Evolutionary conservation across 1,140 invertebrate genomes (phyloP).

Genomic region (Aphaenogaster floridana): DNA sequence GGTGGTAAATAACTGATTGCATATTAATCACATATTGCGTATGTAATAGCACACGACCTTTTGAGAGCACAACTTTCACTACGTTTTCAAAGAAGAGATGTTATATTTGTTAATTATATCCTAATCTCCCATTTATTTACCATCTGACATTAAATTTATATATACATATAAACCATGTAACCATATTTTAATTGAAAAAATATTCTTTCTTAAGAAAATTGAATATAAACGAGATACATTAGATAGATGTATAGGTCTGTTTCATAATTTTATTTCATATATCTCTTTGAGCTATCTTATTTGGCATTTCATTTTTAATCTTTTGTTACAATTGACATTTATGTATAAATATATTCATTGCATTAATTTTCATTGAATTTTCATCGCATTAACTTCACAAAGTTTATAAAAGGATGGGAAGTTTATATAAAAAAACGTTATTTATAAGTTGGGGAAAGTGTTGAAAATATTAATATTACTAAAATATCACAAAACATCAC

Average conservation of each 20-base stretch:
- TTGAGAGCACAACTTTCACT: background rate
- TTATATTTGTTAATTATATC: conserved; percentile 15
- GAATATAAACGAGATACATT: background rate
- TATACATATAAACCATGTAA: background rate
- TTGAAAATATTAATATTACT: conserved; percentile 10
- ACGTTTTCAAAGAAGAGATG: background rate
- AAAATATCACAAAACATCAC: conserved; percentile 37
- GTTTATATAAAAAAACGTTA: background rate
- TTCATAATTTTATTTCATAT: background rate
- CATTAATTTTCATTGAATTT: background rate
- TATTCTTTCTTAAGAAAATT: conserved; percentile 4
- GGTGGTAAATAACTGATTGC: background rate
- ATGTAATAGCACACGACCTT: background rate
- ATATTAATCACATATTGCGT: background rate
- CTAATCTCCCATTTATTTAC: background rate
- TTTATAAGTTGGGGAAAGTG: background rate
- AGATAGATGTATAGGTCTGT: background rate
- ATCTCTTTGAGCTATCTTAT: background rate
- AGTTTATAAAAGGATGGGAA: background rate
- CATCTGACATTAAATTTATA: background rate
- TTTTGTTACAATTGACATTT: background rate
- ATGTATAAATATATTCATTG: background rate
- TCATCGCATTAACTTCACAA: background rate
- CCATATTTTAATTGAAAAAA: conserved; percentile 12
- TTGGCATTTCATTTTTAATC: background rate